Conservation (phyloP, 2,888 invertebrate genomes). For the Matsumyia berberina region DNA sequence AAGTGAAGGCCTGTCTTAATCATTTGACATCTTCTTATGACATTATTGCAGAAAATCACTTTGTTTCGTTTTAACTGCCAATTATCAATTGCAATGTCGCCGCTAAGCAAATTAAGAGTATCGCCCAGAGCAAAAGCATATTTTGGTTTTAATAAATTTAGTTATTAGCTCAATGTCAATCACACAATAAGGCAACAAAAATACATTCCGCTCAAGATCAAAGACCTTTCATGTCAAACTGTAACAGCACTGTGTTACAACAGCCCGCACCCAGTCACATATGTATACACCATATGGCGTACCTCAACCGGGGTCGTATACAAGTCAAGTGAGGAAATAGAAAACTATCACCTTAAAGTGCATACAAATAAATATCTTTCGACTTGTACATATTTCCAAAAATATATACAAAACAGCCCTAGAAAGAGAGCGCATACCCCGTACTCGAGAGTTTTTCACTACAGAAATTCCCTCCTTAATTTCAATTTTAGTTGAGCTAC, state of each 20-base stretch:
- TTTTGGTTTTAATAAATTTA: background rate
- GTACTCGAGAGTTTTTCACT: background rate
- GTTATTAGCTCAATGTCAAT: constrained; percentile 32
- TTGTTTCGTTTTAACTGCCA: no score
- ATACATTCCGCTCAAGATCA: constrained; percentile 21
- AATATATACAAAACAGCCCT: background rate
- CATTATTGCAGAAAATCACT: no score
- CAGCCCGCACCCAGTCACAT: background rate
- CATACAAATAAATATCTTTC: constrained; percentile 59
- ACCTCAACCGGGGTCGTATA: background rate
- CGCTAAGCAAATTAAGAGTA: no score
- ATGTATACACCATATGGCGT: constrained; percentile 19
- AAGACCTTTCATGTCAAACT: constrained; percentile 22
- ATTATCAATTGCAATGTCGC: no score
- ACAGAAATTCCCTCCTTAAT: background rate
- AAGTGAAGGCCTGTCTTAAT: no score
- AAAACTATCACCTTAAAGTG: constrained; percentile 61
- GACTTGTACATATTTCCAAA: constrained; percentile 48
- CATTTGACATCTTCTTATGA: no score
- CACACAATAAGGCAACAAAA: background rate
- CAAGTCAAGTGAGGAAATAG: background rate
- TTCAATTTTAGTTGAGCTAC: background rate
- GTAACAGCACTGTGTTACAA: background rate
- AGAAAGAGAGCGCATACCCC: background rate
- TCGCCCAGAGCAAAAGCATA: background rate